A percentile compares a stretch with the other conserved stretches of the same genome.
Evolutionary conservation across 2,888 invertebrate genomes (phyloP).

Genomic region (Agelastica alni): DNA sequence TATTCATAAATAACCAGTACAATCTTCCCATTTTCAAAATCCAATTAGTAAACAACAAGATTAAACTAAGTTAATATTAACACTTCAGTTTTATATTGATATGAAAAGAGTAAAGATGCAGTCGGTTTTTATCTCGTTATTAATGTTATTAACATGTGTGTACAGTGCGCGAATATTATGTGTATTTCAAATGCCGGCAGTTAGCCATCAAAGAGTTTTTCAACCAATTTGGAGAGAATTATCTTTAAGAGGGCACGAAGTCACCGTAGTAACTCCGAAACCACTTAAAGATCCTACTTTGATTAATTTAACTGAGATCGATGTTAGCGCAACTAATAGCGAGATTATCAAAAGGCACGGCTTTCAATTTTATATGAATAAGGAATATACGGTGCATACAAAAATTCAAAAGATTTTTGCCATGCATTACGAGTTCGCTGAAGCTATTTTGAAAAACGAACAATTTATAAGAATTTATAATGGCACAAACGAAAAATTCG

Average conservation of each 20-base stretch:
- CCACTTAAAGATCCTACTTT: constrained; percentile 45
- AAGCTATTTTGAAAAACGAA: constrained; percentile 37
- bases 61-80: not conserved
- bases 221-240: constrained; percentile 46
- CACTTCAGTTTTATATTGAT: not conserved
- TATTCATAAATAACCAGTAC: no score
- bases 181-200: constrained; percentile 41
- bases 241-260: constrained; percentile 47
- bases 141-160: constrained; percentile 9
- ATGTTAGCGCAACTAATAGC: constrained; percentile 38
- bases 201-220: constrained; percentile 44
- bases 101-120: constrained; percentile 15
- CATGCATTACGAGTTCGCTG: constrained; percentile 38
- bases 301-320: constrained; percentile 49
- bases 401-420: constrained; percentile 38
- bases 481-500: constrained; percentile 39
- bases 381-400: constrained; percentile 35
- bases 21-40: no score
- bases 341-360: constrained; percentile 38
- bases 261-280: constrained; percentile 46
- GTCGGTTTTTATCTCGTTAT: not conserved
- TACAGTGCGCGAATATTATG: constrained; percentile 40
- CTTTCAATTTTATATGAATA: constrained; percentile 43
- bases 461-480: constrained; percentile 41
- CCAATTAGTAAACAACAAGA: no score